Percentiles rank a stretch among this genome's conserved stretches.
phyloP scores from a whole-genome alignment of 2,797 vertebrate species.

The Hoplostethus atlanticus region DNA sequence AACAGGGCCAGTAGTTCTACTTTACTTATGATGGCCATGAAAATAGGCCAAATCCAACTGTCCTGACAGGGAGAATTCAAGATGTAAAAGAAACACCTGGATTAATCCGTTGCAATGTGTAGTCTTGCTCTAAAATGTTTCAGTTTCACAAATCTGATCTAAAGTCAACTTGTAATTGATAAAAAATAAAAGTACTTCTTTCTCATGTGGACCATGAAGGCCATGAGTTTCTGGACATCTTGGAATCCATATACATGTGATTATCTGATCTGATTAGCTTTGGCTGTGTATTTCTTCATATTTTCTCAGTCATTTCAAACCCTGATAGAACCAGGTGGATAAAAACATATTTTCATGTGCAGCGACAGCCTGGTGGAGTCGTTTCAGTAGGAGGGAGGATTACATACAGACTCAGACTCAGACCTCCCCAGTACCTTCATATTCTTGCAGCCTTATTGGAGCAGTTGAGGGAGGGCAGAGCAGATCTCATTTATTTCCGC shows the following conservation, averaged over 20 bases:
- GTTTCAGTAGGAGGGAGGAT: conserved; percentile 26
- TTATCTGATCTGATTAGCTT: conserved; percentile 57
- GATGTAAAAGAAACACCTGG: conserved; percentile 36
- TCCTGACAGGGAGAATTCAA: conserved; percentile 51
- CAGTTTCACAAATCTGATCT: conserved; percentile 6
- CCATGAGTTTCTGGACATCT: neutral
- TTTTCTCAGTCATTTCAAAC: conserved; percentile 57
- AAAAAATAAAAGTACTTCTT: conserved; percentile 39
- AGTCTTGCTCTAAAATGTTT: conserved; percentile 26
- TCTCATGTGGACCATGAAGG: conserved; percentile 24
- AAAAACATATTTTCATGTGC: conserved; percentile 51
- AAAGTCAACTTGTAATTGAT: conserved; percentile 17
- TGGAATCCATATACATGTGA: conserved; percentile 33
- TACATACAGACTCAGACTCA: conserved; percentile 37
- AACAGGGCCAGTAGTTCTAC: conserved; percentile 54
- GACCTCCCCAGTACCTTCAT: conserved; percentile 48
- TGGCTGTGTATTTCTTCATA: conserved; percentile 26
- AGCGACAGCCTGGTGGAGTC: conserved; percentile 30
- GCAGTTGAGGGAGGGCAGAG: conserved; percentile 49
- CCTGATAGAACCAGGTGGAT: conserved; percentile 37
- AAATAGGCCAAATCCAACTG: conserved; percentile 57
- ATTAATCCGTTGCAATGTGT: conserved; percentile 46
- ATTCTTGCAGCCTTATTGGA: conserved; percentile 19
- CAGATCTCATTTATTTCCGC: conserved; percentile 68
- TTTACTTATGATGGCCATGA: conserved; percentile 52